Conservation (phyloP, 2,113 vertebrate species). For the Nicator chloris region DNA sequence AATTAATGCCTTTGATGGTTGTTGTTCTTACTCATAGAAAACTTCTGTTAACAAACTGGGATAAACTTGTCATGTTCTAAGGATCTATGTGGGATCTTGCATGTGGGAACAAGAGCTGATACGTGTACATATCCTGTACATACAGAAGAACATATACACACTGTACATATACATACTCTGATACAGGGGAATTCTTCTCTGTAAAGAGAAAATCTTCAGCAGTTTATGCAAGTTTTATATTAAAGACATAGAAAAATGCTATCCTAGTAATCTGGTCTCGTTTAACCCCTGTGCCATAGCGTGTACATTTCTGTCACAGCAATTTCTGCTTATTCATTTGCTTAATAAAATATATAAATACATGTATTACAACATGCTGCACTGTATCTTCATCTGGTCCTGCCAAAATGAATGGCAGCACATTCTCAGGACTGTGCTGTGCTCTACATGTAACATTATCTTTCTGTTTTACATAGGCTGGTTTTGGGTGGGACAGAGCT, state of each 20-base stretch:
- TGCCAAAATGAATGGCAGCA: not conserved
- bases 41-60: not conserved
- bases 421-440: not conserved
- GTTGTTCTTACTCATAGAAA: not conserved
- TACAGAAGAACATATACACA: not conserved
- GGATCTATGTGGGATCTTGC: not conserved
- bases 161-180: not conserved
- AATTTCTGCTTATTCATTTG: not conserved
- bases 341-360: not conserved
- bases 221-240: not conserved
- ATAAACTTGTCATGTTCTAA: not conserved
- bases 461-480: not conserved
- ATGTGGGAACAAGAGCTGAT: not conserved
- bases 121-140: not conserved
- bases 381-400: not conserved
- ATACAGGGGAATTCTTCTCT: not conserved
- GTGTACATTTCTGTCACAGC: not conserved
- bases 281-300: not conserved
- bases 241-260: not conserved
- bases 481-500: not conserved
- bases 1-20: not conserved
- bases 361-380: not conserved
- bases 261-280: not conserved
- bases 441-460: not conserved
- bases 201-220: not conserved